phyloP scores from a whole-genome alignment of 1,140 invertebrate species.

The Ceratosolen solmsi region DNA sequence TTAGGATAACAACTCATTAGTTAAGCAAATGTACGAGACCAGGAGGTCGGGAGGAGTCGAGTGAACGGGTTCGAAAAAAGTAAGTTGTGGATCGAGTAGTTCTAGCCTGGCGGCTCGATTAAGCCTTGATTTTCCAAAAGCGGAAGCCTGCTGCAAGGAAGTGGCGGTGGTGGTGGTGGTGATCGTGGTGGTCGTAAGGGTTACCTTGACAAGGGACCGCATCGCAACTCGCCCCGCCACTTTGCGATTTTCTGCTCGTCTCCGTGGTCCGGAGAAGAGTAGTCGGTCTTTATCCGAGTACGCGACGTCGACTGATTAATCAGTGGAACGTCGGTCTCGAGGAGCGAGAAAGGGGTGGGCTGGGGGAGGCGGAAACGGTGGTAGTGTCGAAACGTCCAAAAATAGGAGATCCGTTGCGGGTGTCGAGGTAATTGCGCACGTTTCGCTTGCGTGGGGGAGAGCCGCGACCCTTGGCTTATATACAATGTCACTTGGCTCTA shows the following conservation, averaged over 20 bases:
- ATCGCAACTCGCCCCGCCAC: constrained; percentile 10
- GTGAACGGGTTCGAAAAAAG: too few relatives aligned
- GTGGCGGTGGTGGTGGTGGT: too few relatives aligned
- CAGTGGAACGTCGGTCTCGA: constrained; percentile 10
- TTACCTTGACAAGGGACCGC: neutral
- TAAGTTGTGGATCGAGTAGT: too few relatives aligned
- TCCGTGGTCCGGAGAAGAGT: neutral
- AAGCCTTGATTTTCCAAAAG: too few relatives aligned
- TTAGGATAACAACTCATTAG: too few relatives aligned
- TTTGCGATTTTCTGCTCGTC: neutral
- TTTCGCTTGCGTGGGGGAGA: neutral
- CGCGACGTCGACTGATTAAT: constrained; percentile 41
- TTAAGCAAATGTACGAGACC: too few relatives aligned
- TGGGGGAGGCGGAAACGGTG: constrained; percentile 32
- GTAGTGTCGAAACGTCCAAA: constrained; percentile 43
- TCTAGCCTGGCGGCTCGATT: too few relatives aligned
- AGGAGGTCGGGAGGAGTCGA: too few relatives aligned
- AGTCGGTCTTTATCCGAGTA: constrained; percentile 27
- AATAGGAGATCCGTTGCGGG: constrained; percentile 49
- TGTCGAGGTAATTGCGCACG: constrained; percentile 24
- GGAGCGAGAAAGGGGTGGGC: constrained; percentile 23
- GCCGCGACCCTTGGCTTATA: neutral
- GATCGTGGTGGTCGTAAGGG: too few relatives aligned
- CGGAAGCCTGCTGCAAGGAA: too few relatives aligned
- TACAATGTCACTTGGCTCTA: constrained; percentile 4